Percentiles rank a stretch among this genome's conserved stretches.
These are phyloP conservation scores for Nephrotoma flavescens DNA, from an alignment of 2,888 invertebrate species.

Conservation along the genomic window DNA sequence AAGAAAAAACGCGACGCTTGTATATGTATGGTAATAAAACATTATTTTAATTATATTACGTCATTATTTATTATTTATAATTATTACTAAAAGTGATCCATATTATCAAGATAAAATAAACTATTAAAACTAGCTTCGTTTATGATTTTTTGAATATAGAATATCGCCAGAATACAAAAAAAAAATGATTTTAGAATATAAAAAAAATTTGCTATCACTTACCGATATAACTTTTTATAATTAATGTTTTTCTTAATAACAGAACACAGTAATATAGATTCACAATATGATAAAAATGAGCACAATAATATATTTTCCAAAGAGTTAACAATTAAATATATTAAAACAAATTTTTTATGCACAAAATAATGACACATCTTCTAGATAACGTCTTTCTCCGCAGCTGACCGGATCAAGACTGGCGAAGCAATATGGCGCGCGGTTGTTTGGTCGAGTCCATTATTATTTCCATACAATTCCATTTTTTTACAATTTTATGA, in stretches of 20 bases:
- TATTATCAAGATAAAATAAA: not conserved
- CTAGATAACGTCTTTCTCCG: conserved; percentile 33
- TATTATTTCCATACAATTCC: conserved; percentile 6
- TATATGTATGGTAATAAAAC: not conserved
- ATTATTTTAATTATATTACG: conserved; percentile 4
- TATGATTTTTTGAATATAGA: not conserved
- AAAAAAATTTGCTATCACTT: not conserved
- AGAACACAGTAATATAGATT: conserved; percentile 1
- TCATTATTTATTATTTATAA: conserved; percentile 4
- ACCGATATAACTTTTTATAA: conserved; percentile 4
- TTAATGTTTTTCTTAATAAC: conserved; percentile 4
- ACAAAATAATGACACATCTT: conserved; percentile 26
- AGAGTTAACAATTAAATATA: not conserved
- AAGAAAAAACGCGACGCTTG: conserved; percentile 5
- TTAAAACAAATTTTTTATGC: conserved; percentile 8
- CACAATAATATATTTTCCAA: conserved; percentile 3
- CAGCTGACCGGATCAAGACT: conserved; percentile 44
- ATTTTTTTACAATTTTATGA: not conserved
- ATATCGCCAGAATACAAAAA: not conserved
- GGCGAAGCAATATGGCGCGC: conserved; percentile 30
- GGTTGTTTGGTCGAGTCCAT: conserved; percentile 21
- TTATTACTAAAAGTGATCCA: not conserved
- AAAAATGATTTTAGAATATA: not conserved
- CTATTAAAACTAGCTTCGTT: not conserved
- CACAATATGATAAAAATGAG: conserved; percentile 3